A percentile compares a stretch with the other conserved stretches of the same genome.
Conservation (phyloP, 2,113 vertebrate species). For the Recurvirostra avosetta region DNA sequence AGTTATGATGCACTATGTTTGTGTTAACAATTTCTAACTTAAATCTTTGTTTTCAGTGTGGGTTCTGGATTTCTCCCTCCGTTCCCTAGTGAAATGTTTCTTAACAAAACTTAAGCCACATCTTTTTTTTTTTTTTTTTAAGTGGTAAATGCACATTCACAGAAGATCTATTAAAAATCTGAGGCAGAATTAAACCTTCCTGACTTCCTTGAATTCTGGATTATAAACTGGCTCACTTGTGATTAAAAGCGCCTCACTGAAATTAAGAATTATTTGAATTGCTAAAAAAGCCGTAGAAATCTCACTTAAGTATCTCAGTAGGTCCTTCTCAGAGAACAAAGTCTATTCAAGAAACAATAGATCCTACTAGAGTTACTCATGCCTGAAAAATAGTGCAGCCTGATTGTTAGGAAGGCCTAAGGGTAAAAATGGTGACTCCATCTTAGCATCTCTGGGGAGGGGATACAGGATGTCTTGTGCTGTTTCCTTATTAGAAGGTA, state of each 20-base stretch:
- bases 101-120: background rate
- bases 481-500: background rate
- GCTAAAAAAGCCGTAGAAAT: background rate
- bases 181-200: background rate
- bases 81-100: background rate
- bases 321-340: background rate
- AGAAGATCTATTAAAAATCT: background rate
- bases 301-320: background rate
- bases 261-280: background rate
- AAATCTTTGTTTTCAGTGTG: background rate
- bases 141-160: background rate
- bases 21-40: background rate
- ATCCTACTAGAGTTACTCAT: background rate
- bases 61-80: background rate
- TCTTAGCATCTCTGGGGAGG: background rate
- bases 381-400: background rate
- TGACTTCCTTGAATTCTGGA: background rate
- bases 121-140: background rate
- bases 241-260: background rate
- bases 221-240: background rate
- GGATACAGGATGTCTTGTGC: background rate
- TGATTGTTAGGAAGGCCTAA: background rate
- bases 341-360: background rate
- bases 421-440: background rate
- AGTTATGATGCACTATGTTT: background rate